A percentile compares a stretch with the other conserved stretches of the same genome.
Conservation (phyloP, 1,140 invertebrate species). For the Papilio dardanus region DNA sequence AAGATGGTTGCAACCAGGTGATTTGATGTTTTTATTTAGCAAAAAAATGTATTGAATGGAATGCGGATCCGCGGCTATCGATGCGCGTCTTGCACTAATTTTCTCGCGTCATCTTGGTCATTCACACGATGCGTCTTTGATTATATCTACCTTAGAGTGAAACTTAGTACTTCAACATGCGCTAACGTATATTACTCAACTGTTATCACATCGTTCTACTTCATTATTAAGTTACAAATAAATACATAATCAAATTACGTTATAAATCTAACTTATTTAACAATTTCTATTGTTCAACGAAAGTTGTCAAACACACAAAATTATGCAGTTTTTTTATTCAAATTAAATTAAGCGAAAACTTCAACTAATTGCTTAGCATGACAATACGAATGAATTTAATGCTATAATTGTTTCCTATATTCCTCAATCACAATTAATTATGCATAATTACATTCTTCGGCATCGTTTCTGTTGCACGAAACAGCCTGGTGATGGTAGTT, state of each 20-base stretch:
- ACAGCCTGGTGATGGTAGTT: constrained; percentile 47
- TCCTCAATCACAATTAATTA: constrained; percentile 20
- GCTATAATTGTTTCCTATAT: constrained; percentile 38
- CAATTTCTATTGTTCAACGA: neutral
- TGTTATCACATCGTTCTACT: neutral
- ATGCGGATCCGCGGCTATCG: constrained; percentile 75
- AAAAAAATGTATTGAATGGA: constrained; percentile 67
- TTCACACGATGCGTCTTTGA: constrained; percentile 60
- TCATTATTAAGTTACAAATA: neutral
- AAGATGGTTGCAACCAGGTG: constrained; percentile 18
- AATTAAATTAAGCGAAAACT: constrained; percentile 23
- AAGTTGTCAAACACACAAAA: neutral
- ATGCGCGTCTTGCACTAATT: constrained; percentile 74
- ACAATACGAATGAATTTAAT: constrained; percentile 9
- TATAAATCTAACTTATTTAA: neutral
- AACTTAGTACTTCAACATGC: constrained; percentile 52
- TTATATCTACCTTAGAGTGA: constrained; percentile 59
- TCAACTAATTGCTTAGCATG: constrained; percentile 42
- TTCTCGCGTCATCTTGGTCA: constrained; percentile 64
- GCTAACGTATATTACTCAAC: neutral
- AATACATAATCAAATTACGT: neutral
- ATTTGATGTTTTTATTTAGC: constrained; percentile 62
- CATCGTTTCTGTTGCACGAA: constrained; percentile 29
- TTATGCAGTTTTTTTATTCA: neutral
- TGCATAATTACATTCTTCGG: constrained; percentile 38